phyloP scores from a whole-genome alignment of 2,888 invertebrate species.

The Noctua fimbriata region DNA sequence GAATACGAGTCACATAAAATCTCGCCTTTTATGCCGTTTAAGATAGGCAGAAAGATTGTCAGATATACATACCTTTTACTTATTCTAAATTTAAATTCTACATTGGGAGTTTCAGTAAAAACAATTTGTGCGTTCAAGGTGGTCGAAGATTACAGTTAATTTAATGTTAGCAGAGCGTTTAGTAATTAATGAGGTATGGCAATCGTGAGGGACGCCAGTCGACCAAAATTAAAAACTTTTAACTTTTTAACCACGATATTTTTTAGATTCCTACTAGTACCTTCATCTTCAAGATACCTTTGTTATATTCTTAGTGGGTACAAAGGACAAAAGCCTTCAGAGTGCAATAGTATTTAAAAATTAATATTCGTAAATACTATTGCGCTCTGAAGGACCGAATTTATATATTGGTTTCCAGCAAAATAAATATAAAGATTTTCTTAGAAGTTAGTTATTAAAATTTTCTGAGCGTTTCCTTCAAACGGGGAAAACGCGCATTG shows the following conservation, averaged over 20 bases:
- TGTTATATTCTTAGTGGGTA: not conserved
- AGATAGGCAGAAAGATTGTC: not conserved
- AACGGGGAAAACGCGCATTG: not conserved
- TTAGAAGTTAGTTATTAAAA: not conserved
- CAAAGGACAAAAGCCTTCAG: no score
- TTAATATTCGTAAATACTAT: not conserved
- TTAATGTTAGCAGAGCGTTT: conserved; percentile 23
- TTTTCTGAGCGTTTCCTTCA: not conserved
- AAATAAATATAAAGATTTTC: not conserved
- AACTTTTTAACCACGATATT: not conserved
- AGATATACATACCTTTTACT: not conserved
- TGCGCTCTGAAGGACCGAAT: not conserved
- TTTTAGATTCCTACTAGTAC: not conserved
- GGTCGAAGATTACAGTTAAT: not conserved
- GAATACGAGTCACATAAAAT: not conserved
- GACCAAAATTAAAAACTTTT: not conserved
- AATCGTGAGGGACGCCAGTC: not conserved
- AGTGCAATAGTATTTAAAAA: no score
- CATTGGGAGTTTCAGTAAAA: not conserved
- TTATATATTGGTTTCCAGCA: not conserved
- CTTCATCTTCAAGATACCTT: no score
- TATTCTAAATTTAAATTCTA: not conserved
- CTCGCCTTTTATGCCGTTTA: not conserved
- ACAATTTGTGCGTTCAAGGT: not conserved
- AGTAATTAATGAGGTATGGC: conserved; percentile 18